Percentiles rank a stretch among this genome's conserved stretches.
These are phyloP conservation scores for Cheilosia impressa DNA, from an alignment of 2,888 invertebrate species.

Conservation along the genomic window DNA sequence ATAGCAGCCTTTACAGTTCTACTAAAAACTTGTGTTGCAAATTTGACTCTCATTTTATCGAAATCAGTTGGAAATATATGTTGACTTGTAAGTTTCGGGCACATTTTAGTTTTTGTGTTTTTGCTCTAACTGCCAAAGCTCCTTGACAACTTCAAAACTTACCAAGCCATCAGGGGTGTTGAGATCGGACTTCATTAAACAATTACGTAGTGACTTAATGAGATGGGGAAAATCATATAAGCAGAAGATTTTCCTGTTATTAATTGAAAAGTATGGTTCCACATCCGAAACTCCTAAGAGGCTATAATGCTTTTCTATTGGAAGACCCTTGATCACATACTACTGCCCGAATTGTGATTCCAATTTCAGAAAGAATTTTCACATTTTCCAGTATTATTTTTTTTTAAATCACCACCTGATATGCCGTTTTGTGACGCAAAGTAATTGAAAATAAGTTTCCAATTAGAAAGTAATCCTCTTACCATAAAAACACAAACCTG, in stretches of 20 bases:
- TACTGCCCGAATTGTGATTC: constrained; percentile 30
- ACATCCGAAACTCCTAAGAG: constrained; percentile 4
- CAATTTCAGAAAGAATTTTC: constrained; percentile 24
- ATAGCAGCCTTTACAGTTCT: too few species aligned
- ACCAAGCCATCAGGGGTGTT: constrained; percentile 31
- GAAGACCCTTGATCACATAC: constrained; percentile 47
- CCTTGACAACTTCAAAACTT: too few species aligned
- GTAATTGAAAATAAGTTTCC: constrained; percentile 47
- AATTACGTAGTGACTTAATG: constrained; percentile 20
- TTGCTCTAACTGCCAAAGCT: too few species aligned
- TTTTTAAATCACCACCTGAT: constrained; percentile 22
- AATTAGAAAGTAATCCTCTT: constrained; percentile 52
- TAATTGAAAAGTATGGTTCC: constrained; percentile 6
- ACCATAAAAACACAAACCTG: constrained; percentile 47
- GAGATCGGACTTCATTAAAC: constrained; percentile 17
- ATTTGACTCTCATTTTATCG: too few species aligned
- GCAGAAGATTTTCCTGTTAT: constrained; percentile 19
- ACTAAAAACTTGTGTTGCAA: too few species aligned
- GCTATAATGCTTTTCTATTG: constrained; percentile 39
- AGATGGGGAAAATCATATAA: constrained; percentile 33
- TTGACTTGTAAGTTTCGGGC: too few species aligned
- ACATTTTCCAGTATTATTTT: constrained; percentile 44
- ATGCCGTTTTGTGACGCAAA: constrained; percentile 34
- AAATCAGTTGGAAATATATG: too few species aligned
- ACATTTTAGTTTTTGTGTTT: too few species aligned